A percentile compares a stretch with the other conserved stretches of the same genome.
Evolutionary conservation across 2,888 invertebrate species (phyloP).

Genomic region (Volucella zonaria): DNA sequence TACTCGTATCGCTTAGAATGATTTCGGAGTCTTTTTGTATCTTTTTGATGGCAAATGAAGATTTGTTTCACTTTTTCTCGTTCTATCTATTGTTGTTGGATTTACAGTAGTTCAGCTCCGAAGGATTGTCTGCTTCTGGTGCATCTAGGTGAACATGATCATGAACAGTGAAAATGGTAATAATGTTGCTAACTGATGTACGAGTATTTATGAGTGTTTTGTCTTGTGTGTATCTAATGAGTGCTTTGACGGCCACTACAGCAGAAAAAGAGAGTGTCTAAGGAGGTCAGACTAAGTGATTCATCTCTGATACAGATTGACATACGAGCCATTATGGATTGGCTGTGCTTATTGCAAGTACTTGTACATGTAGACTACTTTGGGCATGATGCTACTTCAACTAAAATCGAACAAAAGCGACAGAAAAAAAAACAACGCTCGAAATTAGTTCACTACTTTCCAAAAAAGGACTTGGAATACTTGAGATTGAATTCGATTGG

Average conservation of each 20-base stretch:
- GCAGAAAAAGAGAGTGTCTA: constrained; percentile 29
- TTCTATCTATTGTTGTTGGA: not conserved
- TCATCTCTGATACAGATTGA: constrained; percentile 53
- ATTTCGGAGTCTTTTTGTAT: constrained; percentile 24
- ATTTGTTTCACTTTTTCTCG: constrained; percentile 32
- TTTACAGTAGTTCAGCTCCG: constrained; percentile 19
- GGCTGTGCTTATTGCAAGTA: constrained; percentile 42
- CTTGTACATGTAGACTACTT: constrained; percentile 41
- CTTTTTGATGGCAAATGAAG: constrained; percentile 50
- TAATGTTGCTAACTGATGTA: constrained; percentile 37
- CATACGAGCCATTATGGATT: constrained; percentile 27
- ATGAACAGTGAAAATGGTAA: constrained; percentile 62
- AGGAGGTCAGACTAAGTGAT: constrained; percentile 56
- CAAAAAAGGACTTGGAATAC: constrained; percentile 38
- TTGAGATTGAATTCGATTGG: constrained; percentile 18
- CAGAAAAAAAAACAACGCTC: not conserved
- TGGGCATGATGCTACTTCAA: constrained; percentile 34
- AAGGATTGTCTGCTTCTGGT: not conserved
- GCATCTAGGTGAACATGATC: constrained; percentile 2
- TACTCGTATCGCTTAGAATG: constrained; percentile 1
- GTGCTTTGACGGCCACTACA: constrained; percentile 6
- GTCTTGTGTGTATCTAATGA: constrained; percentile 15
- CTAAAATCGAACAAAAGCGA: not conserved
- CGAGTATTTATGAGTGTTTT: constrained; percentile 25
- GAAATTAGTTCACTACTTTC: constrained; percentile 41